phyloP scores from a whole-genome alignment of 2,888 invertebrate genomes.

The Eumerus sabulonum region DNA sequence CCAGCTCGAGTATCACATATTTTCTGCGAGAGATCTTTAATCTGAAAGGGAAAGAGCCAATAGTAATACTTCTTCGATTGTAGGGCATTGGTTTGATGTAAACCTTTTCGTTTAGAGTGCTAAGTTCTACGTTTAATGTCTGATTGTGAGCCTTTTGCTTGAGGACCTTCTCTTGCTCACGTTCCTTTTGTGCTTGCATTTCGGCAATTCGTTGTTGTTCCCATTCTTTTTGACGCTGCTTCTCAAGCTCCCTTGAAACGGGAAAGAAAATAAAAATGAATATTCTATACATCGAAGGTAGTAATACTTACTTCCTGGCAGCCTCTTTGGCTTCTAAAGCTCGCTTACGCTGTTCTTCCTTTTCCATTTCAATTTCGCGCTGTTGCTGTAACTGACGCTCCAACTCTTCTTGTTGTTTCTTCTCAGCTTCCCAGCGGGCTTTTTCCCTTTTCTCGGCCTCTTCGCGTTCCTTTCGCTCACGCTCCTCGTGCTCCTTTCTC shows the following conservation, averaged over 20 bases:
- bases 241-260: constrained; percentile 88
- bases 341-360: constrained; percentile 88
- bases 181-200: constrained; percentile 90
- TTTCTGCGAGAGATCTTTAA: constrained; percentile 88
- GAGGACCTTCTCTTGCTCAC: constrained; percentile 91
- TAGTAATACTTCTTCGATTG: not conserved
- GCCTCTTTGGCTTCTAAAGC: constrained; percentile 89
- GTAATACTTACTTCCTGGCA: constrained; percentile 81
- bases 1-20: constrained; percentile 91
- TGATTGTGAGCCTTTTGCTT: constrained; percentile 93
- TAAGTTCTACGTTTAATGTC: constrained; percentile 88
- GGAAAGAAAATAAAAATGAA: not conserved
- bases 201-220: constrained; percentile 94
- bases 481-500: constrained; percentile 93
- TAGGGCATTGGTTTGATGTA: constrained; percentile 6
- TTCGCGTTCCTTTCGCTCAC: constrained; percentile 94
- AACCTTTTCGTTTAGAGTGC: constrained; percentile 80
- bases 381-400: constrained; percentile 89
- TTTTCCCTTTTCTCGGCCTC: constrained; percentile 93
- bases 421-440: constrained; percentile 85
- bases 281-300: not conserved
- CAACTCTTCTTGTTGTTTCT: constrained; percentile 92
- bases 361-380: constrained; percentile 86
- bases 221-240: constrained; percentile 97
- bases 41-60: too few species aligned